Conservation (phyloP, 2,113 vertebrate genomes). For the Puffinus mauretanicus region DNA sequence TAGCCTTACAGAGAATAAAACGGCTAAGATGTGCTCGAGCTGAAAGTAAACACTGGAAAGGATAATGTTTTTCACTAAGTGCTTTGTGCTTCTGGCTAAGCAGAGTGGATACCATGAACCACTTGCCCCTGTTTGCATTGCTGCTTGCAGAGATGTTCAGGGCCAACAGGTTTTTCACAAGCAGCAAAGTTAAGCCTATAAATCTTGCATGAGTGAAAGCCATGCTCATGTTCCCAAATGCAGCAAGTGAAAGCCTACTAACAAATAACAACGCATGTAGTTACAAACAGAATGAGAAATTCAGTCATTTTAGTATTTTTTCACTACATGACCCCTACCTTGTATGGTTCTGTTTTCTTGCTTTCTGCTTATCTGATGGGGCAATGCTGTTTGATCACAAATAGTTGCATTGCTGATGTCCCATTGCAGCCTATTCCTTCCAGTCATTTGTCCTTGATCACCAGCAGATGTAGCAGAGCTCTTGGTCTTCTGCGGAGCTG, state of each 20-base stretch:
- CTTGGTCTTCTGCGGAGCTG: neutral
- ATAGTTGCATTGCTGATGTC: neutral
- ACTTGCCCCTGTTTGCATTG: neutral
- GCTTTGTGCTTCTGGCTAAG: neutral
- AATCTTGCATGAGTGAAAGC: neutral
- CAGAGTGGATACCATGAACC: neutral
- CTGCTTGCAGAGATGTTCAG: neutral
- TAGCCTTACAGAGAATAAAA: neutral
- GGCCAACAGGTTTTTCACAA: neutral
- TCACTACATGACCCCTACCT: neutral
- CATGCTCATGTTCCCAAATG: neutral
- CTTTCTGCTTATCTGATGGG: neutral
- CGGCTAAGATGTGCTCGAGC: neutral
- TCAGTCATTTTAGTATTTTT: neutral
- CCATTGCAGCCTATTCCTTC: neutral
- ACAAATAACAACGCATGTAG: neutral
- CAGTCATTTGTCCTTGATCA: neutral
- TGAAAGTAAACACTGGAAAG: neutral
- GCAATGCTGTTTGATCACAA: neutral
- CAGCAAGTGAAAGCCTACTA: neutral
- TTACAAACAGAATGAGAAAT: neutral
- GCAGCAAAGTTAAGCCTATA: neutral
- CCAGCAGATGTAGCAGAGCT: neutral
- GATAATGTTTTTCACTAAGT: neutral
- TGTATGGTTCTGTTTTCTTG: neutral